phyloP scores from a whole-genome alignment of 2,888 invertebrate genomes.

The Caenorhabditis sp. region DNA sequence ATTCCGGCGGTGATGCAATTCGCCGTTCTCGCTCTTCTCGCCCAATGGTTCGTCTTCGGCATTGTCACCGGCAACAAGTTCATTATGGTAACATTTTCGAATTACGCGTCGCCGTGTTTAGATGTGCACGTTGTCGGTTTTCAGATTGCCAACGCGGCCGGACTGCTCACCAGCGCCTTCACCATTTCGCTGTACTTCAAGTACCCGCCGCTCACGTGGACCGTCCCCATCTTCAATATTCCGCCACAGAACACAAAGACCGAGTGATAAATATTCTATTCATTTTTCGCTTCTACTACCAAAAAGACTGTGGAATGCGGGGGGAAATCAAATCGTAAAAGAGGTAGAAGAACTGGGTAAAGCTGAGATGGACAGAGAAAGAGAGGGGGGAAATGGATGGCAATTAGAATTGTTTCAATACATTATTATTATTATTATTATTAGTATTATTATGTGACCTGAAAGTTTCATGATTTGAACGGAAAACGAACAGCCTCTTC shows the following conservation, averaged over 20 bases:
- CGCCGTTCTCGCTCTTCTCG: slow-evolving; percentile 71
- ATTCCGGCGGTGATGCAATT: slow-evolving; percentile 76
- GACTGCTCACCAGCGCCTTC: slow-evolving; percentile 71
- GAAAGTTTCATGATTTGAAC: too few species aligned
- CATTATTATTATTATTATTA: too few species aligned
- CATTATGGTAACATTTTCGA: slow-evolving; percentile 67
- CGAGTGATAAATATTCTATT: slow-evolving; percentile 21
- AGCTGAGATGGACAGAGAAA: too few species aligned
- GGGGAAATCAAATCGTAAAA: too few species aligned
- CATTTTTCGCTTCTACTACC: too few species aligned
- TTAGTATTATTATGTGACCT: too few species aligned
- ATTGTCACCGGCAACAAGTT: slow-evolving; percentile 70
- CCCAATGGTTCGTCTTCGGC: slow-evolving; percentile 76
- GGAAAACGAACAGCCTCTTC: too few species aligned
- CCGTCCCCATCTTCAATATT: slow-evolving; percentile 75
- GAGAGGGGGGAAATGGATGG: too few species aligned
- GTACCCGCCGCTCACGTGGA: slow-evolving; percentile 78
- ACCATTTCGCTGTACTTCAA: slow-evolving; percentile 74
- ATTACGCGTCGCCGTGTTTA: too few species aligned
- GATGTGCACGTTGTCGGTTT: slow-evolving; percentile 26
- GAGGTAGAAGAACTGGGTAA: too few species aligned
- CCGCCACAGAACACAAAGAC: slow-evolving; percentile 67
- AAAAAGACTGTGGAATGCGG: too few species aligned
- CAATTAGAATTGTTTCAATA: too few species aligned
- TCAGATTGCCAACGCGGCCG: slow-evolving; percentile 75